Base-by-base conservation (phyloP, 2,888 invertebrate species). In the Drosophila diplacantha region DNA sequence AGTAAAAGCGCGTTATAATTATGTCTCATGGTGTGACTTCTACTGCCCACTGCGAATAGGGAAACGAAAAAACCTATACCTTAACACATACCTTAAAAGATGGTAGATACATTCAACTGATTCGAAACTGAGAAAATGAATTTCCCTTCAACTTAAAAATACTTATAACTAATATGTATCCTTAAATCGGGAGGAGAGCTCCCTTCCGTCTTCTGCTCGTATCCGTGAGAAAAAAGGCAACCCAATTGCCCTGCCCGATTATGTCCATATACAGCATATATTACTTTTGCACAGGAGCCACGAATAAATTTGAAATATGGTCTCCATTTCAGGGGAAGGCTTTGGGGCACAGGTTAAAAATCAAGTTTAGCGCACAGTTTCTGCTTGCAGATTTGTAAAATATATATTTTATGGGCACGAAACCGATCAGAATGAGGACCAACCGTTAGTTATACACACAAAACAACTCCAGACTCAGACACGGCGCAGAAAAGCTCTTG, bases 391-490 rank as follows among this genome's bases (percentile, higher is more conserved):
- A 18, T 54, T 26, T 3, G 5, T n/a, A n/a, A 26, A 43, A 16
- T 43, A 26, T 37, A 29, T 20, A 26, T 20, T 49, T 16, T 31
- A 29, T 20, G 20, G 20, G 24, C 20, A 29, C 46, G 12, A 16
- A 52, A 24, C 47, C 63, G 16, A 64, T 44, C 35, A 38, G 55
- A 50, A 11, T 46, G 12, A 51, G 64, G 69, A 78, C 82, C 73
- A 73, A 78, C 78, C 82, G 78, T 81, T 73, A 81, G 78, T 76
- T 80, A 78, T 81, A 77, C 78, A 81, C 73, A 81, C 74, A 78
- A 72, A 65, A 56, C 55, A 56, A 80, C 70, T 47, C 61, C 38
- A 52, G 72, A 60, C 59, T 64, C 47, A 51, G 41, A 52, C 61
- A 61, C 55, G 64, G 46, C 26, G 32, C 51, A 53, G 44, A 31